Evolutionary conservation across 2,113 vertebrate species (phyloP).

Genomic region (Carassius carassius): DNA sequence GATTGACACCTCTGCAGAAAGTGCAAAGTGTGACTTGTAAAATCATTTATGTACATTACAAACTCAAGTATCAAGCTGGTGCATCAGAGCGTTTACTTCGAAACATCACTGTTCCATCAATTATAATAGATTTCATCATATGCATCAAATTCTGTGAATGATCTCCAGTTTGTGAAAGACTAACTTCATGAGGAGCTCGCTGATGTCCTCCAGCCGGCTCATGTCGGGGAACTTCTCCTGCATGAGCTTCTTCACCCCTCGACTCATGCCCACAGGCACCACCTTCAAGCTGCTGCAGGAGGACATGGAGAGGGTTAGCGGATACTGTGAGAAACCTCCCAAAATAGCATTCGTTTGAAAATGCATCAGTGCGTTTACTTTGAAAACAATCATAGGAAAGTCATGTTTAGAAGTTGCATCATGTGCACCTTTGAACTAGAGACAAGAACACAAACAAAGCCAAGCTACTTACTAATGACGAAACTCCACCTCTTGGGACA

Average conservation of each 20-base stretch:
- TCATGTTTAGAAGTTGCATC: slow-evolving; percentile 76
- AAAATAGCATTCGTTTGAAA: neutral
- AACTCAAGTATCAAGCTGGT: neutral
- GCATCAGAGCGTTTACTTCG: slow-evolving; percentile 64
- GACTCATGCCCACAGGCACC: slow-evolving; percentile 89
- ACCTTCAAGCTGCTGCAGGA: slow-evolving; percentile 87
- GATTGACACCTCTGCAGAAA: slow-evolving; percentile 78
- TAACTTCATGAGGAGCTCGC: slow-evolving; percentile 88
- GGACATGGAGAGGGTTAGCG: neutral
- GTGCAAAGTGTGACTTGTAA: neutral
- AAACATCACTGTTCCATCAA: slow-evolving; percentile 51
- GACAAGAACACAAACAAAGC: neutral
- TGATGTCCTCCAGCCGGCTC: slow-evolving; percentile 91
- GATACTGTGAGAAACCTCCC: too few relatives aligned
- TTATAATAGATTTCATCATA: slow-evolving; percentile 43
- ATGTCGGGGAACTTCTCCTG: slow-evolving; percentile 93
- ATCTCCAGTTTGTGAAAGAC: slow-evolving; percentile 40
- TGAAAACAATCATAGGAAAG: slow-evolving; percentile 73
- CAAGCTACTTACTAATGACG: slow-evolving; percentile 87
- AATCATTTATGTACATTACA: too few relatives aligned
- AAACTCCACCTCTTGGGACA: slow-evolving; percentile 81
- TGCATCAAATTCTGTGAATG: slow-evolving; percentile 31
- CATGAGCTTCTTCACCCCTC: slow-evolving; percentile 90
- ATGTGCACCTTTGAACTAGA: slow-evolving; percentile 50
- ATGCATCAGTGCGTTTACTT: slow-evolving; percentile 84